A percentile compares a stretch with the other conserved stretches of the same genome.
phyloP scores from a whole-genome alignment of 1,140 invertebrate genomes.

The Portunus trituberculatus region DNA sequence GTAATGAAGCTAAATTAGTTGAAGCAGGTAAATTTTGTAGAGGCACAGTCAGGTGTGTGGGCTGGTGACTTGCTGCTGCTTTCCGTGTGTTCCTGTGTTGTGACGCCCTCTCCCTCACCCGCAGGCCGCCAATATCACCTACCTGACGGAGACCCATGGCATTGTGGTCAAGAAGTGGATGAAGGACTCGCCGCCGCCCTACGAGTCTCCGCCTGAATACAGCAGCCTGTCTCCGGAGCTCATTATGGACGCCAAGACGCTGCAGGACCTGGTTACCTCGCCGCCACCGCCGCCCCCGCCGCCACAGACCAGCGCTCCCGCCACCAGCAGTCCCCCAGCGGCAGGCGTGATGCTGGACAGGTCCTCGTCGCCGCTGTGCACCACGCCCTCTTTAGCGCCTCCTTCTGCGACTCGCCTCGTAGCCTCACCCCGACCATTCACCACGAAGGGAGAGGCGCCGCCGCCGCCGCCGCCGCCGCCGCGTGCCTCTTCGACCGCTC shows the following conservation, averaged over 20 bases:
- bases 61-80: not conserved
- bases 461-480: not conserved
- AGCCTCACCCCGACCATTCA: constrained; percentile 65
- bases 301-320: not conserved
- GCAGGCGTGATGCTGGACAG: not conserved
- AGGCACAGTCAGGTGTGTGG: too few species aligned
- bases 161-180: constrained; percentile 73
- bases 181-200: constrained; percentile 71
- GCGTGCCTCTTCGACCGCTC: constrained; percentile 58
- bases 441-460: constrained; percentile 27
- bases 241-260: constrained; percentile 71
- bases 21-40: too few species aligned
- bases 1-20: too few species aligned
- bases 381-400: constrained; percentile 69
- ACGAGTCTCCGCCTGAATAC: constrained; percentile 70
- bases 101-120: too few species aligned
- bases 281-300: not conserved
- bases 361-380: constrained; percentile 62
- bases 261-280: constrained; percentile 55
- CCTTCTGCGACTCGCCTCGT: constrained; percentile 70
- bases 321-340: not conserved
- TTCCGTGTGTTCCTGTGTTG: too few species aligned
- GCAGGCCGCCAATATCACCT: constrained; percentile 66
- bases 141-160: constrained; percentile 71
- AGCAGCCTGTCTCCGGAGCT: constrained; percentile 66